Conservation (phyloP, 2,113 vertebrate species). For the Kobus ellipsiprymnus region DNA sequence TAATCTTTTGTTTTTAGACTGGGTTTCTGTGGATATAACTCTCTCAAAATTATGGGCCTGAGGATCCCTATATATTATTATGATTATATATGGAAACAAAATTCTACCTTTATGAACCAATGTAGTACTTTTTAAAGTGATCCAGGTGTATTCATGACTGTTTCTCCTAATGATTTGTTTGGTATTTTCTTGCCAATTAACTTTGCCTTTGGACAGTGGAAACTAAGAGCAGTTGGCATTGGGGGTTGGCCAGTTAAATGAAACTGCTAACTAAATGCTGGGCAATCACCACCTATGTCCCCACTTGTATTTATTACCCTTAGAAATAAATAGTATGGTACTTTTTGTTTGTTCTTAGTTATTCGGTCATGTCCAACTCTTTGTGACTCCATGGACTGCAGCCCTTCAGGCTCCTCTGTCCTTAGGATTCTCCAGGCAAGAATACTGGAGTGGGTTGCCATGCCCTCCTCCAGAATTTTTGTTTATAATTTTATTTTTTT, state of each 20-base stretch:
- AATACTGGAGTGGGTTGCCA: neutral
- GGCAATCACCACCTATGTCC: neutral
- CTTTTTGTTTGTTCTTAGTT: neutral
- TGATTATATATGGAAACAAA: neutral
- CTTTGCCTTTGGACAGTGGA: slow-evolving; percentile 12
- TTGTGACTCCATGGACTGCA: neutral
- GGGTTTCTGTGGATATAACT: neutral
- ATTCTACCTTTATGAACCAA: neutral
- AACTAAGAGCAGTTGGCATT: slow-evolving; percentile 3
- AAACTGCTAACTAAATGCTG: slow-evolving; percentile 16
- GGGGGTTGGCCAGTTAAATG: neutral
- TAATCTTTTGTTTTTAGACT: neutral
- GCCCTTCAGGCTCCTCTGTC: neutral
- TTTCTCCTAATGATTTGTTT: slow-evolving; percentile 15
- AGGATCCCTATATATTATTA: neutral
- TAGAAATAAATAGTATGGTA: neutral
- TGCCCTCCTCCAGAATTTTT: neutral
- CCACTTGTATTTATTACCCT: slow-evolving; percentile 6
- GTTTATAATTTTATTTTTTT: neutral
- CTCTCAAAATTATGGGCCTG: neutral
- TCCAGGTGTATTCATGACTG: neutral
- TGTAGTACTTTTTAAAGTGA: neutral
- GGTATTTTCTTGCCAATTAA: slow-evolving; percentile 31
- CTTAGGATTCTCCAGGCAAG: neutral
- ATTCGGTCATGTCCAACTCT: neutral